Evolutionary conservation across 2,113 vertebrate species (phyloP).

Genomic region (Thunnus maccoyii): DNA sequence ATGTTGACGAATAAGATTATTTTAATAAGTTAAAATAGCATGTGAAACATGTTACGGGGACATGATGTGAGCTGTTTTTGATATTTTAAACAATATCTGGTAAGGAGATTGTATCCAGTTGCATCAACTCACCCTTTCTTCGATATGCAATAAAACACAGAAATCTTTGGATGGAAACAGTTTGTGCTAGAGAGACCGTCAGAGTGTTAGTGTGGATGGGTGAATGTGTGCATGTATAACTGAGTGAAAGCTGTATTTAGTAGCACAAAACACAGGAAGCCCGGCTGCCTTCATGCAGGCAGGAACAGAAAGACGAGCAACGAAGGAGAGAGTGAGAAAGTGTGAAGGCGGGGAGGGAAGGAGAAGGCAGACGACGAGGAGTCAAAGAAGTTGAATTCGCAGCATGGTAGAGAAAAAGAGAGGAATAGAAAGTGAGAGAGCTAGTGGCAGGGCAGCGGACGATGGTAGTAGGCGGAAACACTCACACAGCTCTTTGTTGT

Average conservation of each 20-base stretch:
- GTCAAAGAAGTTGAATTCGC: conserved; percentile 39
- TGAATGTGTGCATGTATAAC: conserved; percentile 4
- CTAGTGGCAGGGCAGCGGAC: conserved; percentile 32
- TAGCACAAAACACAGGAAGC: conserved; percentile 25
- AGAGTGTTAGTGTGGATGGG: not conserved
- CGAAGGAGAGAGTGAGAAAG: conserved; percentile 17
- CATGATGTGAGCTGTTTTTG: too few relatives aligned
- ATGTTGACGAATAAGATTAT: too few relatives aligned
- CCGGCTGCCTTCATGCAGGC: conserved; percentile 14
- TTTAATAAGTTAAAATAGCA: too few relatives aligned
- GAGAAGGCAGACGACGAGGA: conserved; percentile 18
- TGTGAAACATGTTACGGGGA: too few relatives aligned
- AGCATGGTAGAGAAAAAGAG: conserved; percentile 18
- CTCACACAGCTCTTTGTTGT: conserved; percentile 66
- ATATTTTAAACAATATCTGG: not conserved
- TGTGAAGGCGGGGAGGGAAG: conserved; percentile 17
- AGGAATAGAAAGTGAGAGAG: not conserved
- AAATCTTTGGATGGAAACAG: conserved; percentile 8
- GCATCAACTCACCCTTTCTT: not conserved
- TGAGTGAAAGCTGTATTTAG: conserved; percentile 44
- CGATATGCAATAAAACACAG: conserved; percentile 9
- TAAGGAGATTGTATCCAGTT: not conserved
- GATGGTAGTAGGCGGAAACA: conserved; percentile 43
- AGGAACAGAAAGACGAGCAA: conserved; percentile 20
- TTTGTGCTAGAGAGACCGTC: not conserved